phyloP scores from a whole-genome alignment of 2,797 vertebrate genomes.

The Psittacula echo region DNA sequence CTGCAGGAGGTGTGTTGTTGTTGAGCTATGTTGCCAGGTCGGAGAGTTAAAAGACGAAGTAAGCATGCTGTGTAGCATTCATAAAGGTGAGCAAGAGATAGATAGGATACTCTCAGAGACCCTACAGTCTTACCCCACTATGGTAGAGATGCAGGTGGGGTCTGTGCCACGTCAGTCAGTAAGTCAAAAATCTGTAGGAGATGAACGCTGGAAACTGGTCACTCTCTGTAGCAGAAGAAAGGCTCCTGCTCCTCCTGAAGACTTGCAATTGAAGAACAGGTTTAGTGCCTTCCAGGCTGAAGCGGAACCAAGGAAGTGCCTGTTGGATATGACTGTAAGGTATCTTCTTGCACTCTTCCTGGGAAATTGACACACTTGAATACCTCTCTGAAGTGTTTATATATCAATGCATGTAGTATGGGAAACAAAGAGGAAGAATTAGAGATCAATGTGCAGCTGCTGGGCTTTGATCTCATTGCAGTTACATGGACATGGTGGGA shows the following conservation, averaged over 20 bases:
- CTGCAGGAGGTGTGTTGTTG: not conserved
- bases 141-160: not conserved
- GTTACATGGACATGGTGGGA: not conserved
- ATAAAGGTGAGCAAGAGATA: not conserved
- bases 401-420: not conserved
- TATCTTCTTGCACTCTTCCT: not conserved
- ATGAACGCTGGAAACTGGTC: not conserved
- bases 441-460: not conserved
- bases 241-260: not conserved
- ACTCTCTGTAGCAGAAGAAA: not conserved
- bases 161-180: not conserved
- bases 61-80: not conserved
- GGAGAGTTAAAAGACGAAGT: not conserved
- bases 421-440: not conserved
- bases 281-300: not conserved
- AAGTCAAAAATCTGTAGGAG: not conserved
- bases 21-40: not conserved
- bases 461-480: not conserved
- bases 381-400: not conserved
- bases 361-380: not conserved
- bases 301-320: not conserved
- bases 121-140: not conserved
- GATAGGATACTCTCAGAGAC: not conserved
- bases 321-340: not conserved
- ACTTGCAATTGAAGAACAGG: not conserved